A percentile compares a stretch with the other conserved stretches of the same genome.
phyloP scores from a whole-genome alignment of 2,113 vertebrate genomes.

The Phyllostomus discolor region DNA sequence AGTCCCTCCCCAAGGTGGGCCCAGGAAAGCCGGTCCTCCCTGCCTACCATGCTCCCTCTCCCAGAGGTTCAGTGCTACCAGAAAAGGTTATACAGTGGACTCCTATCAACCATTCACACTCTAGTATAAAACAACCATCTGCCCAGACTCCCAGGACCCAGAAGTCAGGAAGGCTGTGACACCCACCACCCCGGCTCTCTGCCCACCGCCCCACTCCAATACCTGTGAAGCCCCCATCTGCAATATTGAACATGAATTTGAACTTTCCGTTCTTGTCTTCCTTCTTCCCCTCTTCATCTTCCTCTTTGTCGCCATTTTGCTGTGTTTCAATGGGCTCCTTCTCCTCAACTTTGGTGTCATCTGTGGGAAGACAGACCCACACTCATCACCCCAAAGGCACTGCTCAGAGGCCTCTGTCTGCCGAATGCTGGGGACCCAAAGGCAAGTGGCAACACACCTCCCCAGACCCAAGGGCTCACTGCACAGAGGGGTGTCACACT shows the following conservation, averaged over 20 bases:
- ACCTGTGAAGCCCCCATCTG: slow-evolving; percentile 98
- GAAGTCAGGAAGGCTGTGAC: background rate
- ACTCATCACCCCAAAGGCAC: background rate
- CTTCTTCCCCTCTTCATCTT: slow-evolving; percentile 90
- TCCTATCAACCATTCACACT: background rate
- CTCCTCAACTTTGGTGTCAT: slow-evolving; percentile 83
- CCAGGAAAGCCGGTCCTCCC: background rate
- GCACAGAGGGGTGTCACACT: background rate
- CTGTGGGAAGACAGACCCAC: slow-evolving; percentile 54
- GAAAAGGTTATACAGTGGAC: background rate
- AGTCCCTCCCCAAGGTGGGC: accelerated
- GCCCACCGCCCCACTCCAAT: background rate
- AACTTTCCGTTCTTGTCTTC: slow-evolving; percentile 87
- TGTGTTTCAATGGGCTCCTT: slow-evolving; percentile 85
- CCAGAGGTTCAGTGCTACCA: accelerated
- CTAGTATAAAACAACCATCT: background rate
- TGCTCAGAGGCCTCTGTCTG: background rate
- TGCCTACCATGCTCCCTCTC: background rate
- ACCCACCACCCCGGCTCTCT: accelerated
- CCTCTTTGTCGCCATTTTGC: slow-evolving; percentile 92
- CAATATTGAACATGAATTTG: slow-evolving; percentile 99
- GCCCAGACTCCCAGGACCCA: background rate
- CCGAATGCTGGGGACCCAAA: background rate
- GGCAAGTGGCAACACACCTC: background rate
- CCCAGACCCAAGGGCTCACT: background rate